Percentiles rank a stretch among this genome's conserved stretches.
phyloP scores from a whole-genome alignment of 2,888 invertebrate genomes.

The Dromius quadrimaculatus region DNA sequence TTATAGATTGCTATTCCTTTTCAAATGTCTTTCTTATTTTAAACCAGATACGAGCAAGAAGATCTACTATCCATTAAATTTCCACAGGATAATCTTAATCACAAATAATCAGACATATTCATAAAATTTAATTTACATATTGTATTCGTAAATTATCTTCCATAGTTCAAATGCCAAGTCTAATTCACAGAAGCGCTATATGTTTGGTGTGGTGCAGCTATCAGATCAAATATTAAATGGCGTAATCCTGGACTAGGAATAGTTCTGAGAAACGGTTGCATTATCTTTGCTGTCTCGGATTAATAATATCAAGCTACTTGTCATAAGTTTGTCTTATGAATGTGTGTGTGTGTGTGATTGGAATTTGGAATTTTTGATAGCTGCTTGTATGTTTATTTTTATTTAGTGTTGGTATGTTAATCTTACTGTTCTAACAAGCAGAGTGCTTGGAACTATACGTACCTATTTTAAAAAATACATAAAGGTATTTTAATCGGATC shows the following conservation, averaged over 20 bases:
- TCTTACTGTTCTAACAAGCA: too few species aligned
- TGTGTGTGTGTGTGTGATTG: constrained; percentile 15
- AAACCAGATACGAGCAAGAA: constrained; percentile 2
- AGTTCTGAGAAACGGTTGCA: constrained; percentile 16
- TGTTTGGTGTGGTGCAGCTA: constrained; percentile 10
- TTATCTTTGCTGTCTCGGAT: constrained; percentile 16
- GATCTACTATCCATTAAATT: constrained; percentile 46
- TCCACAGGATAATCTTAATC: constrained; percentile 30
- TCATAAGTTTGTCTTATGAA: constrained; percentile 1
- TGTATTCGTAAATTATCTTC: constrained; percentile 45
- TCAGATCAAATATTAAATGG: constrained; percentile 17
- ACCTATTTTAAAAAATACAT: too few species aligned
- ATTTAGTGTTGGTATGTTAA: constrained; percentile 10
- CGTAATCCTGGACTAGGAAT: constrained; percentile 14
- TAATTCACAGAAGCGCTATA: constrained; percentile 15
- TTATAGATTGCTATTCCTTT: too few species aligned
- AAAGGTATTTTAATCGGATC: too few species aligned
- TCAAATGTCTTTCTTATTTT: too few species aligned
- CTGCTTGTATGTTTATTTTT: neutral
- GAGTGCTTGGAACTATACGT: too few species aligned
- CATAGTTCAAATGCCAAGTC: constrained; percentile 11
- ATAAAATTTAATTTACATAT: constrained; percentile 47
- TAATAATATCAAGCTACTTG: constrained; percentile 9
- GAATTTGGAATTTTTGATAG: constrained; percentile 11
- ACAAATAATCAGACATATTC: constrained; percentile 40